Base-by-base conservation (phyloP, 2,113 vertebrate genomes). In the Oncorhynchus tshawytscha region DNA sequence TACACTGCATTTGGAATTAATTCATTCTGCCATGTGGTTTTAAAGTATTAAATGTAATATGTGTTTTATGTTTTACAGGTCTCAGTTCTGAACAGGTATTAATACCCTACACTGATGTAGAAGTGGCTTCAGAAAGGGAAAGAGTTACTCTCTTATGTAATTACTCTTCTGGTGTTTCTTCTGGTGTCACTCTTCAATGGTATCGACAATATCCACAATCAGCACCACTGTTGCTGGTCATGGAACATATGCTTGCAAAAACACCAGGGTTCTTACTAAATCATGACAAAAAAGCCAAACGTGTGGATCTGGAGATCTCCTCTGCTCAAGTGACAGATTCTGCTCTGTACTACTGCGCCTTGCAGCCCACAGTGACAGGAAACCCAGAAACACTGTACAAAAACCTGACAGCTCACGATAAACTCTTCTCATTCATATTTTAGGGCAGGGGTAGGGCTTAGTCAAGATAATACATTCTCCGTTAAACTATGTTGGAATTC, bases 341-440 rank as follows among this genome's bases (percentile, higher is more conserved):
- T 74, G 80, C 70, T 27, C 12, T 79, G 20, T 86, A 86, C 34
- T 81, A 79, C 77, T 83, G 81, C 51, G 82, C 82, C 3, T 18
- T 82, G 76, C 0, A 0, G 78, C 75, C 78, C 79, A 78, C 76
- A 70, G 80, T 77, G 78, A 62, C 74, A 79, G 71, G 68, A 77
- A 77, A 74, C 48, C 1, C 64, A 66, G 1, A 66, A 5, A 66
- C 64, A 66, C 64, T 15, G 64, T 66, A 66, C 64, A 66, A 29
- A 66, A 66, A 66, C 64, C 64, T 15, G 64, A 15, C 25, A 66
- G 34, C 7, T 39, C 34, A 39, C 0, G 7, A 39, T 39, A 39
- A 39, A 39, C 34, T 8, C 34, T 39, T 39, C 34, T 39, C 0
- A 39, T 39, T 7, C 34, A 39, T 39, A 39, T 39, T 39, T 39